Evolutionary conservation across 2,113 vertebrate species (phyloP), one percentile per base, ranked within the genome.

Genomic region (Brevimyrus niger): DNA sequence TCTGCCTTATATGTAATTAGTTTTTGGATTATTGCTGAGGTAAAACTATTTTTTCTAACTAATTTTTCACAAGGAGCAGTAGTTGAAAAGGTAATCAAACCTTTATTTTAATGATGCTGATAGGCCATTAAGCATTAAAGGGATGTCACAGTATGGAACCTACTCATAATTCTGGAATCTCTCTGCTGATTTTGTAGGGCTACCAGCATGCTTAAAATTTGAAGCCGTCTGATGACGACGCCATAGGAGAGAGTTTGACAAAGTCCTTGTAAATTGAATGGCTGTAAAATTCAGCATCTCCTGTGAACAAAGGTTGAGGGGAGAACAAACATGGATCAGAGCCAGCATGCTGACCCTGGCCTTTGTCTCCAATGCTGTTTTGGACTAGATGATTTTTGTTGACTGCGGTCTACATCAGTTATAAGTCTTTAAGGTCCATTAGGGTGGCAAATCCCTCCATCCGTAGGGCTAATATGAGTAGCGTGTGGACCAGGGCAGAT

Each of bases 51-150:
- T 88, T 86, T 86, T 87, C 50, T 55, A 87, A 73, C 85, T 89
- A 55, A 89, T 89, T 89, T 87, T 84, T 89, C 89, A 89, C 69
- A 85, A 44, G 85, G 73, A 76, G 55, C 69, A 61, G 85, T 87
- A 53, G n/a, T 76, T 87, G 86, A 51, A 89, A 87, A 69, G 85
- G 89, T 61, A 87, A 86, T 84, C 69, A 51, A 87, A 89, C 84
- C 89, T 89, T 87, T 89, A 58, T 89, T 89, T 89, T 89, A 89
- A 23, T 89, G 89, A 87, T 47, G 27, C 85, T 87, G 89, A 87
- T 69, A 89, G 58, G 61, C 89, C 85, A 87, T 89, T 89, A 89
- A 87, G 51, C 89, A 87, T 89, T 89, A 89, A 87, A 50, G 85
- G 89, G 35, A 87, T 89, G 87, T 50, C 84, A 42, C 55, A 35